phyloP scores from a whole-genome alignment of 2,113 vertebrate species.

The Rhizomys pruinosus region DNA sequence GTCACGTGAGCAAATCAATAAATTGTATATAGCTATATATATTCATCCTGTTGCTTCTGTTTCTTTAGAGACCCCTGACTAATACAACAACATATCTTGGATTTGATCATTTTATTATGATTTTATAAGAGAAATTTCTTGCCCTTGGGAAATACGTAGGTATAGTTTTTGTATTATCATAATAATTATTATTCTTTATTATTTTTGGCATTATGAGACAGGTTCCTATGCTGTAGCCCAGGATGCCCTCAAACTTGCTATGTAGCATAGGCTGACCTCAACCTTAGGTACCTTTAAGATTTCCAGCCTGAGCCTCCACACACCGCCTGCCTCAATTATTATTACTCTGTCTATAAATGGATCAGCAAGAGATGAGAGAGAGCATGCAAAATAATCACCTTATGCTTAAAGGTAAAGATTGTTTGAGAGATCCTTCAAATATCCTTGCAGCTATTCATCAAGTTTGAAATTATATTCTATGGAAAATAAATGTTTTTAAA shows the following conservation, averaged over 20 bases:
- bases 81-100: too few relatives aligned
- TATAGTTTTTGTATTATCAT: background rate
- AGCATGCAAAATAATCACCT: slow-evolving; percentile 2
- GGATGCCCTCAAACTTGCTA: too few relatives aligned
- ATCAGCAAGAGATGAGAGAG: fast-evolving
- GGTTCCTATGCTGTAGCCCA: too few relatives aligned
- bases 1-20: too few relatives aligned
- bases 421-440: background rate
- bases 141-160: background rate
- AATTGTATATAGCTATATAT: too few relatives aligned
- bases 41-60: too few relatives aligned
- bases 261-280: background rate
- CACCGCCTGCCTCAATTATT: background rate
- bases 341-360: background rate
- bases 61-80: too few relatives aligned
- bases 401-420: background rate
- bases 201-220: background rate
- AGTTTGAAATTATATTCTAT: background rate
- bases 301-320: background rate
- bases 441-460: background rate
- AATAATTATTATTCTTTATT: background rate
- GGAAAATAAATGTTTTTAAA: background rate
- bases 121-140: background rate
- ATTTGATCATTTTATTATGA: background rate
- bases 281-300: background rate